Base-by-base conservation (phyloP, 2,797 vertebrate genomes). In the Dryobates pubescens region DNA sequence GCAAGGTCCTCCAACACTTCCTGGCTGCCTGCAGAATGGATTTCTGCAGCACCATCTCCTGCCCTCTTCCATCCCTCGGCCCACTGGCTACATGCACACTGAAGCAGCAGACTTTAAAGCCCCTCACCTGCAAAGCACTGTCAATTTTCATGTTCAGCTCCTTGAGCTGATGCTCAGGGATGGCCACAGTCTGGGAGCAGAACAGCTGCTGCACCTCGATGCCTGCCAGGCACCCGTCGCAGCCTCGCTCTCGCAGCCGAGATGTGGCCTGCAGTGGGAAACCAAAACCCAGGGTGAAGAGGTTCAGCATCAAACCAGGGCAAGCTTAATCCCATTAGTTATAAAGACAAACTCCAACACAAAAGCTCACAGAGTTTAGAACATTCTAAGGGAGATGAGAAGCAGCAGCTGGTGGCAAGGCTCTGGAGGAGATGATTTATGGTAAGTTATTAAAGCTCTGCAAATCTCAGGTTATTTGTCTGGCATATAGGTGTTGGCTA, bases 171-270 rank as follows among this genome's bases (percentile, higher is more conserved):
- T 99, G 99, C 94, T 99, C 99, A 43, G 99, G 99, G 95, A 99
- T 99, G 82, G 98, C 98, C 89, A 98, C 98, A 94, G 97, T 99
- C 96, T 99, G 99, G 32, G 99, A 99, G 97, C 99, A 99, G 97
- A 99, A 99, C 93, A 99, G 99, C 82, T 99, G 99, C 93, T 99
- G 99, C 91, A 99, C 99, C 98, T 99, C 99, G 93, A 99, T 98
- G 90, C 99, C 99, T 78, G 99, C 98, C 97, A 99, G 97, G 96
- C 98, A 98, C 89, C 99, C 98, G 59, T 99, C 99, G 57, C 98
- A 98, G 71, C 98, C 99, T 93, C 98, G 97, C 95, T 99, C 99
- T 93, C 99, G 98, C 74, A 99, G 97, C 93, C 98, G 98, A 16
- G 98, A 98, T 10, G 98, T 99, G 20, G 98, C 99, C 99, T 99